These are phyloP conservation scores for Catamblyrhynchus diadema DNA, from an alignment of 2,797 vertebrate species.

Conservation along the genomic window DNA sequence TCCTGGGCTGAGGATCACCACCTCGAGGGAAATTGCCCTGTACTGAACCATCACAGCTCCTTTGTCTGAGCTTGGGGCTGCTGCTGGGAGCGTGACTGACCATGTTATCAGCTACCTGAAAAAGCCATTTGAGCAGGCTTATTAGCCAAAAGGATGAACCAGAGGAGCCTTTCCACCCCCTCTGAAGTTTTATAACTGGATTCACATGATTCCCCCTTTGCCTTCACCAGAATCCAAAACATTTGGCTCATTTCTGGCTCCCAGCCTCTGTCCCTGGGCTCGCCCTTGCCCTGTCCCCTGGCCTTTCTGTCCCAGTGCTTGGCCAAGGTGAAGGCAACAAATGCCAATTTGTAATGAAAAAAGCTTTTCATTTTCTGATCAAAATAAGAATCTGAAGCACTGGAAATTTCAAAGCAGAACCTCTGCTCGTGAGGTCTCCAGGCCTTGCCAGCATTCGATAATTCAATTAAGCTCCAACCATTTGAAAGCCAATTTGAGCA, in stretches of 20 bases:
- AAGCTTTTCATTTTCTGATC: slow-evolving; percentile 7
- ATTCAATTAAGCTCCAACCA: slow-evolving; percentile 19
- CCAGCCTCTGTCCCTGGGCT: rapidly evolving
- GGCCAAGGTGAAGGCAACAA: not conserved
- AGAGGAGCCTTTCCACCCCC: not conserved
- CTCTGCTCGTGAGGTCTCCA: not conserved
- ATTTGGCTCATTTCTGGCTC: not conserved
- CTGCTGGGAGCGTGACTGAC: not conserved
- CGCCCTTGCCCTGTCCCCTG: not conserved
- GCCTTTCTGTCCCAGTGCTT: not conserved
- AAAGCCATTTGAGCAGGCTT: not conserved
- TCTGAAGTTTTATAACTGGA: not conserved
- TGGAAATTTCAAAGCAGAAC: not conserved
- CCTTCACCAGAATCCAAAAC: not conserved
- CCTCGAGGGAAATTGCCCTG: rapidly evolving
- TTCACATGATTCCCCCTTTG: not conserved
- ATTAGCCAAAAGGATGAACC: not conserved
- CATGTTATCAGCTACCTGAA: not conserved
- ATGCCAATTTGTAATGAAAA: slow-evolving; percentile 8
- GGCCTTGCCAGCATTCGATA: not conserved
- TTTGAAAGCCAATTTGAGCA: slow-evolving; percentile 23
- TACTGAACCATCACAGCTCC: not conserved
- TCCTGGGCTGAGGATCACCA: not conserved
- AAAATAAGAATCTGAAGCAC: not conserved
- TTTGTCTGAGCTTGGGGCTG: not conserved